Evolutionary conservation across 1,140 invertebrate genomes (phyloP).

Genomic region (Drosophila orena): DNA sequence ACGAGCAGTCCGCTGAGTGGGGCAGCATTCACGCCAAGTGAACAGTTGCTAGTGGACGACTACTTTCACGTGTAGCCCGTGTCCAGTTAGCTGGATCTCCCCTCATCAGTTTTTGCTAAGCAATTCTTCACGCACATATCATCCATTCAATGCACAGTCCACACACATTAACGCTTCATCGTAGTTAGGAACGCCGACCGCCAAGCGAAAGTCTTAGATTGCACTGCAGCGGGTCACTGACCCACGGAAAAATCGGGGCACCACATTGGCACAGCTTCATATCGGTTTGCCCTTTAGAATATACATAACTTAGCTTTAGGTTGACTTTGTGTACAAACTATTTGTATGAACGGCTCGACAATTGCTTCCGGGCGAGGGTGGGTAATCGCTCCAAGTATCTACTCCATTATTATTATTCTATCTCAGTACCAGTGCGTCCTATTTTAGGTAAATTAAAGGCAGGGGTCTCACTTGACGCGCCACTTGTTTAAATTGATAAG

Average conservation of each 20-base stretch:
- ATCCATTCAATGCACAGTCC: constrained; percentile 57
- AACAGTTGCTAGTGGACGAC: constrained; percentile 72
- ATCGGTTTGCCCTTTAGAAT: constrained; percentile 65
- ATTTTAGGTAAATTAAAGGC: constrained; percentile 67
- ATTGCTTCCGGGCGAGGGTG: constrained; percentile 40
- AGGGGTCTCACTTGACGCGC: constrained; percentile 33
- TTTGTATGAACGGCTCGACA: constrained; percentile 67
- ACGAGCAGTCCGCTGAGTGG: constrained; percentile 69
- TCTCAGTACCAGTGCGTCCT: constrained; percentile 73
- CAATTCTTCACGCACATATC: constrained; percentile 67
- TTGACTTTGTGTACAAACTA: constrained; percentile 75
- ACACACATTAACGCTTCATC: constrained; percentile 26
- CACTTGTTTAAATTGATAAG: constrained; percentile 59
- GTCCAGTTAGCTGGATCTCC: constrained; percentile 70
- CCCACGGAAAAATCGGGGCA: constrained; percentile 8
- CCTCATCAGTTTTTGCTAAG: constrained; percentile 62
- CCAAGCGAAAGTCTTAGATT: constrained; percentile 46
- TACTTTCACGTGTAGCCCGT: constrained; percentile 75
- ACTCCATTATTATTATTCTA: constrained; percentile 46
- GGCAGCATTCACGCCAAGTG: constrained; percentile 57
- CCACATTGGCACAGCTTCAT: constrained; percentile 49
- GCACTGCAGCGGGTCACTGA: constrained; percentile 46
- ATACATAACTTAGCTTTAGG: constrained; percentile 61
- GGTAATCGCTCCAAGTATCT: constrained; percentile 27
- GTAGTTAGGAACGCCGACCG: constrained; percentile 43